Evolutionary conservation across 2,113 vertebrate species (phyloP), one percentile per base, ranked within the genome.

Genomic region (Brachyhypopomus occidentalis): DNA sequence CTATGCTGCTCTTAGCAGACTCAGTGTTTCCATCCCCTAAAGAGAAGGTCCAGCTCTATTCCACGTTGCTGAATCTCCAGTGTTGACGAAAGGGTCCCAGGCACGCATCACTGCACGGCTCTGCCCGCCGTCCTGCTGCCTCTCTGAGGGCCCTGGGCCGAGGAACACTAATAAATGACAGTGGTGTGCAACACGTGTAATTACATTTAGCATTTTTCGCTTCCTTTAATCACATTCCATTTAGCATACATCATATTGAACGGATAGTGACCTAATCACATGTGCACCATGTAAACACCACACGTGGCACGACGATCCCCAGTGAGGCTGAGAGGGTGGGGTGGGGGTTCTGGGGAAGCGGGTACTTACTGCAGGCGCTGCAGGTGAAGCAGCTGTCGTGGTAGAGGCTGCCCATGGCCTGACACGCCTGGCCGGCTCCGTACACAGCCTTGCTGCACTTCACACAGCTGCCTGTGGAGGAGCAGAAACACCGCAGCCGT

Each of bases 321-420:
- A 48, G 41, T 11, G 41, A 48, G 25, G 8, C 1, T n/a, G n/a
- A n/a, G n/a, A n/a, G n/a, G n/a, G n/a, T n/a, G n/a, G n/a, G n/a
- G n/a, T n/a, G n/a, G n/a, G n/a, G n/a, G n/a, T n/a, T n/a, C 12
- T 52, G 45, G 71, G 19, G 7, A 55, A 22, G 4, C 23, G 19
- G 14, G 70, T 52, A 96, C 97, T 98, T 92, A 98, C 97, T 97
- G 88, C 97, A 99, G 75, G 97, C 95, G 0, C 96, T 96, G 4
- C 97, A 99, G 92, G 95, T 98, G 91, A 99, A 99, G 90, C 97
- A 99, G 85, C 91, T 87, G 0, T 98, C 96, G 0, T 99, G 97
- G 92, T 98, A 99, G 77, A 98, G 95, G 90, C 93, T 97, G 0
- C 97, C 97, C 97, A 99, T 99, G 41, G 97, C 97, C 86, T 98